Evolutionary conservation across 2,888 invertebrate species (phyloP).

Genomic region (Nephrocerus scutellatus): DNA sequence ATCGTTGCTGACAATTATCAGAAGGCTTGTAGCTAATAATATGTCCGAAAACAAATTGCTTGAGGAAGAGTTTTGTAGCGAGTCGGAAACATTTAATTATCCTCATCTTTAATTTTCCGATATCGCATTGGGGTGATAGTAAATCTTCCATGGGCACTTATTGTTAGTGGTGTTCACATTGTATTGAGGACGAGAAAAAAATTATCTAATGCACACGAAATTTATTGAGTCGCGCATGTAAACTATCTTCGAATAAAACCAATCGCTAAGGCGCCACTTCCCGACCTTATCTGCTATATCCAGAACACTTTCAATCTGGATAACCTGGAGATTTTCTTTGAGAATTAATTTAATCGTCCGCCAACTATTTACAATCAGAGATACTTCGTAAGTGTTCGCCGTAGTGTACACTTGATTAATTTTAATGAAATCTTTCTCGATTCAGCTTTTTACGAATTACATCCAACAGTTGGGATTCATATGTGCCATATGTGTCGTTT

Average conservation of each 20-base stretch:
- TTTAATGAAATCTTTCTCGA: slow-evolving; percentile 16
- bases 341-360: slow-evolving; percentile 68
- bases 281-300: slow-evolving; percentile 67
- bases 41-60: slow-evolving; percentile 42
- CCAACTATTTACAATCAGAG: slow-evolving; percentile 79
- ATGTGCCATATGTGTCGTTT: slow-evolving; percentile 32
- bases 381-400: slow-evolving; percentile 53
- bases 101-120: slow-evolving; percentile 76
- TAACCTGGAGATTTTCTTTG: slow-evolving; percentile 66
- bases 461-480: slow-evolving; percentile 64
- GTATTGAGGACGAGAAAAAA: slow-evolving; percentile 71
- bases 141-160: slow-evolving; percentile 78
- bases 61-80: slow-evolving; percentile 38
- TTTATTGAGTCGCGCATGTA: slow-evolving; percentile 41
- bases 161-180: slow-evolving; percentile 86
- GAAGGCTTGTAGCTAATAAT: slow-evolving; percentile 49
- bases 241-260: slow-evolving; percentile 67
- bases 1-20: slow-evolving; percentile 51
- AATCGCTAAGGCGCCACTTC: slow-evolving; percentile 65
- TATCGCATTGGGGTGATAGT: slow-evolving; percentile 80
- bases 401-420: no score
- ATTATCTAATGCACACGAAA: slow-evolving; percentile 41
- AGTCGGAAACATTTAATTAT: slow-evolving; percentile 73
- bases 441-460: slow-evolving; percentile 64
- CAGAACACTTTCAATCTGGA: slow-evolving; percentile 79